Evolutionary conservation across 2,888 invertebrate species (phyloP).

Genomic region (Magallana nippona): DNA sequence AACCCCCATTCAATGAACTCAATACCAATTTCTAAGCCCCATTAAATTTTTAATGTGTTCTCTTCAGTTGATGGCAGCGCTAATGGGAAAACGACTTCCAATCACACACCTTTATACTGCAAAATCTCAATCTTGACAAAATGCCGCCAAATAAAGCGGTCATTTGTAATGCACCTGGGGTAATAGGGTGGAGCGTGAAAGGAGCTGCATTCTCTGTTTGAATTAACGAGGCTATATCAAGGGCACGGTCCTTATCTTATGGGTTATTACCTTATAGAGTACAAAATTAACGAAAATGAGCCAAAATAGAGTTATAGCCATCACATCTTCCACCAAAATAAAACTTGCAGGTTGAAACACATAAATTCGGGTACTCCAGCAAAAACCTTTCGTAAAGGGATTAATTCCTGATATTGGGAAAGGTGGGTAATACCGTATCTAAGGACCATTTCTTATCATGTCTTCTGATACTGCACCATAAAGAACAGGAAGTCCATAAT

Average conservation of each 20-base stretch:
- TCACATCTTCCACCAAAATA: neutral
- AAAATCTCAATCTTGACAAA: neutral
- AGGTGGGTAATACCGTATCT: no score
- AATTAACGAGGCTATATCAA: conserved; percentile 4
- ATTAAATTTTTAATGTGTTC: conserved; percentile 30
- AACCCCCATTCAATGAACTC: neutral
- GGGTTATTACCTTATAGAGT: neutral
- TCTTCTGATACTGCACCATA: neutral
- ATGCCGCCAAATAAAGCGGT: neutral
- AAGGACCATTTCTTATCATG: neutral
- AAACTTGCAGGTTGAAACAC: no score
- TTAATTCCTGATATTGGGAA: no score
- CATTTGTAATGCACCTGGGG: conserved; percentile 19
- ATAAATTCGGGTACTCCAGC: no score
- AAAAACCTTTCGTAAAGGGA: no score
- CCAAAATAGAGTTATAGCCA: neutral
- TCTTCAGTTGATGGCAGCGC: neutral
- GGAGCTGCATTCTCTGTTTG: neutral
- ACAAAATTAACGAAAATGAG: neutral
- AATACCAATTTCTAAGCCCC: conserved; percentile 14
- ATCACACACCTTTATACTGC: conserved; percentile 24
- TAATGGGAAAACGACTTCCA: conserved; percentile 16
- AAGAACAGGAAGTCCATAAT: conserved; percentile 28
- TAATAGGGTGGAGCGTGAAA: neutral
- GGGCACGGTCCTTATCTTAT: neutral